Evolutionary conservation across 2,113 vertebrate genomes (phyloP).

Genomic region (Rhinolophus ferrumequinum): DNA sequence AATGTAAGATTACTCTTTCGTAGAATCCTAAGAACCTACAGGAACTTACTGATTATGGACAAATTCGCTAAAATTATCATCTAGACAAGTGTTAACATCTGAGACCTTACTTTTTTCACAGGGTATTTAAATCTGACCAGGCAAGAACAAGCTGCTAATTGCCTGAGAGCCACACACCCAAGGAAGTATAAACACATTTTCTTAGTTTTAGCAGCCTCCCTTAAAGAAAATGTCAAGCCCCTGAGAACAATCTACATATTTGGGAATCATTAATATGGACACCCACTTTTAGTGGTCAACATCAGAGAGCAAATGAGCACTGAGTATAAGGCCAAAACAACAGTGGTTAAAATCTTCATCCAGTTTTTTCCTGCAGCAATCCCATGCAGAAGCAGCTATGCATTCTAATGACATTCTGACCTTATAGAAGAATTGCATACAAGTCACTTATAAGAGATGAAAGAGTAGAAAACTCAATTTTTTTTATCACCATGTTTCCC

Average conservation of each 20-base stretch:
- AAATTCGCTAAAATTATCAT: slow-evolving; percentile 13
- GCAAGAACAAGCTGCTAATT: slow-evolving; percentile 44
- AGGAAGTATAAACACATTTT: not conserved
- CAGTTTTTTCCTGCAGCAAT: slow-evolving; percentile 33
- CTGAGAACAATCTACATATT: not conserved
- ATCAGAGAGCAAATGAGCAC: not conserved
- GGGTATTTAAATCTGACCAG: slow-evolving; percentile 20
- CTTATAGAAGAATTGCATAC: not conserved
- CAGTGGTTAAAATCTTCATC: not conserved
- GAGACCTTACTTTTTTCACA: not conserved
- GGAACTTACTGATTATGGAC: not conserved
- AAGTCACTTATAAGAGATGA: not conserved
- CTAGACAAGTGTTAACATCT: not conserved
- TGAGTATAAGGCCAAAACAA: not conserved
- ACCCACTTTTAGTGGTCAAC: not conserved
- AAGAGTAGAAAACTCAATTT: not conserved
- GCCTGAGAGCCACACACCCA: not conserved
- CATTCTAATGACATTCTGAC: not conserved
- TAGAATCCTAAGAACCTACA: not conserved
- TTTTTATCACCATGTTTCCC: not conserved
- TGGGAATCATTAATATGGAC: not conserved
- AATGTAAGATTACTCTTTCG: not conserved
- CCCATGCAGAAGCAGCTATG: not conserved
- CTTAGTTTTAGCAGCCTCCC: slow-evolving; percentile 39
- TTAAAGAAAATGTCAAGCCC: slow-evolving; percentile 41